These are phyloP conservation scores for Caracal caracal DNA, from an alignment of 2,113 vertebrate species.

Conservation along the genomic window DNA sequence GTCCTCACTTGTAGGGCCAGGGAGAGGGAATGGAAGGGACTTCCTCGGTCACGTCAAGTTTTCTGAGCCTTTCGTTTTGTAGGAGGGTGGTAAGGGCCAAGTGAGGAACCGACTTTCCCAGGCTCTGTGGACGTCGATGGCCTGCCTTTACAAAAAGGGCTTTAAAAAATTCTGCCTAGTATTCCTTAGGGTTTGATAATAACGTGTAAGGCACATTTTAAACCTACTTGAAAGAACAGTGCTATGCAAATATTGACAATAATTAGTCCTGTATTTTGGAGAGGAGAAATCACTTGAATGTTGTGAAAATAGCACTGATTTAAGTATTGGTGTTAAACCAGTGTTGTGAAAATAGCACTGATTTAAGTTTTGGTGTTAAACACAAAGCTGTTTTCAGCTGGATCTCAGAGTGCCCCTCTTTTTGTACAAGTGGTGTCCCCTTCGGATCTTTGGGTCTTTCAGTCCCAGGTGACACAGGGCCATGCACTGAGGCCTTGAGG, in stretches of 20 bases:
- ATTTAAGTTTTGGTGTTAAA: neutral
- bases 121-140: neutral
- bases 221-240: neutral
- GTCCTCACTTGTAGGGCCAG: neutral
- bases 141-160: neutral
- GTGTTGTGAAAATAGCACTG: neutral
- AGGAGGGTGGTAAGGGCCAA: neutral
- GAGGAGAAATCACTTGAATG: neutral
- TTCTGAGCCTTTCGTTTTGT: neutral
- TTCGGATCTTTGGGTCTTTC: neutral
- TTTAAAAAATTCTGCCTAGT: neutral
- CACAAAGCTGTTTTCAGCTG: neutral
- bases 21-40: neutral
- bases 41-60: neutral
- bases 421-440: too few species aligned
- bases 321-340: neutral
- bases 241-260: neutral
- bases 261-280: neutral
- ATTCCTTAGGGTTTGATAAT: neutral
- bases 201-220: neutral
- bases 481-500: neutral
- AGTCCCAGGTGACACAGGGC: neutral
- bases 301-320: neutral
- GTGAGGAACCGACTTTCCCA: neutral
- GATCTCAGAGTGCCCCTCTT: neutral